These are phyloP conservation scores for Cyclopterus lumpus DNA, from an alignment of 2,797 vertebrate genomes.

Conservation along the genomic window DNA sequence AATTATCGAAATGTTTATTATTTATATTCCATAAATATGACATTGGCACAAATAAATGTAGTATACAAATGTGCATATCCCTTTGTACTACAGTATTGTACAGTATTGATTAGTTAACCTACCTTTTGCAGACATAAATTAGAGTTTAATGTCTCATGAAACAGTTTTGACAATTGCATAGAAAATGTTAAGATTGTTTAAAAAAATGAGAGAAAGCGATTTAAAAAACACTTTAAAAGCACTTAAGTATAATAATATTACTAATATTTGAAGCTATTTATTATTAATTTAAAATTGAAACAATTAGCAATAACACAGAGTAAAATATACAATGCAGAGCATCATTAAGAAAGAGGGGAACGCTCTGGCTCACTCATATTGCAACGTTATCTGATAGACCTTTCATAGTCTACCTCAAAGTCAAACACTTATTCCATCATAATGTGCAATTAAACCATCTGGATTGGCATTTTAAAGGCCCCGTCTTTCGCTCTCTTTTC, in stretches of 20 bases:
- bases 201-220: background rate
- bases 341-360: conserved; percentile 7
- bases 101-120: background rate
- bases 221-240: background rate
- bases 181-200: background rate
- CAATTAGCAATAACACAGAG: background rate
- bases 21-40: background rate
- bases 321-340: conserved; percentile 24
- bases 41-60: background rate
- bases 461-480: conserved; percentile 63
- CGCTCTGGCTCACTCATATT: conserved; percentile 29
- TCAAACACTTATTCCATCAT: conserved; percentile 52
- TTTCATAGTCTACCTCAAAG: conserved; percentile 29
- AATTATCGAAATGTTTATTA: background rate
- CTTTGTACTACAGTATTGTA: background rate
- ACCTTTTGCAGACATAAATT: background rate
- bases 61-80: background rate
- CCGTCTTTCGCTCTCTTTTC: background rate
- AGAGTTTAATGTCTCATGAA: background rate
- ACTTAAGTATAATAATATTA: conserved; percentile 28
- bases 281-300: conserved; percentile 41
- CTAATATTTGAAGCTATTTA: conserved; percentile 19
- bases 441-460: conserved; percentile 62
- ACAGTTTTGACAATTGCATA: background rate
- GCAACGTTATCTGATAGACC: conserved; percentile 19